A percentile compares a stretch with the other conserved stretches of the same genome.
Conservation (phyloP, 2,888 invertebrate species). For the Chironomus riparius region DNA sequence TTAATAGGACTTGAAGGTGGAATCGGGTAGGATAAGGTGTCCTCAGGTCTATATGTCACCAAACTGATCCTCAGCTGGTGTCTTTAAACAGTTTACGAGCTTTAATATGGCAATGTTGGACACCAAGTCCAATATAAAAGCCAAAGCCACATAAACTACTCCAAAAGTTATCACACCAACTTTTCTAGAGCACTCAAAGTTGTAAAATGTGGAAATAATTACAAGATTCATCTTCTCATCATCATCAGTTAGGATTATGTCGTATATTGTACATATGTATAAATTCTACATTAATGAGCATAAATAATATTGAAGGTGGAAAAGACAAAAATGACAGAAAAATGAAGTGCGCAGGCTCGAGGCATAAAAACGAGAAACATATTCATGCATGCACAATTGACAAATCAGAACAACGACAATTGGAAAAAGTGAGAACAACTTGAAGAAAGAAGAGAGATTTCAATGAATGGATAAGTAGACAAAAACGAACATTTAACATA, state of each 20-base stretch:
- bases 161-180: too few relatives aligned
- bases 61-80: too few relatives aligned
- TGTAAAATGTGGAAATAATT: constrained; percentile 5
- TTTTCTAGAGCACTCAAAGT: too few relatives aligned
- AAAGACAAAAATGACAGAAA: neutral
- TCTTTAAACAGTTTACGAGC: too few relatives aligned
- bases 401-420: neutral
- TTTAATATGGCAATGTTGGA: too few relatives aligned
- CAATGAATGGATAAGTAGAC: constrained; percentile 10
- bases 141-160: too few relatives aligned
- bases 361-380: neutral
- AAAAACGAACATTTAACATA: too few relatives aligned
- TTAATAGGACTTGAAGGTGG: too few relatives aligned
- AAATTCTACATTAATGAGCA: neutral
- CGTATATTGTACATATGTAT: neutral
- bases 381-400: neutral
- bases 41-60: too few relatives aligned
- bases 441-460: constrained; percentile 8
- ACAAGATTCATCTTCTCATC: neutral
- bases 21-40: too few relatives aligned
- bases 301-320: neutral
- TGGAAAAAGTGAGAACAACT: neutral
- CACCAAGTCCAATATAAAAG: too few relatives aligned
- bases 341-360: constrained; percentile 9
- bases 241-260: neutral